phyloP scores from a whole-genome alignment of 2,113 vertebrate species.

The Ceyx melanurus region DNA sequence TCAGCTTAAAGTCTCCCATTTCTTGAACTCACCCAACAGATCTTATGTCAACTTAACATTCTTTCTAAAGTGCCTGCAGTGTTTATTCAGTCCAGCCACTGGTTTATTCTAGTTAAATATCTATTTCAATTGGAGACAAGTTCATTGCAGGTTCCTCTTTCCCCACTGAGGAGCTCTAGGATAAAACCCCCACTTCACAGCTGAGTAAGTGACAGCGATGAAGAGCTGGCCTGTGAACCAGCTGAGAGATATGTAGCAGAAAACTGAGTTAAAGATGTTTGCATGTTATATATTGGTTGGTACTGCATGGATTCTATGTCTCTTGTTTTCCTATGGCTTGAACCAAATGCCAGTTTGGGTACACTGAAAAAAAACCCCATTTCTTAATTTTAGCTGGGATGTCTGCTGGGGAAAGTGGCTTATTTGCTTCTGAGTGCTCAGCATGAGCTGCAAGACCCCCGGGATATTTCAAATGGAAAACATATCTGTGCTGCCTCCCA shows the following conservation, averaged over 20 bases:
- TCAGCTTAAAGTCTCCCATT: not conserved
- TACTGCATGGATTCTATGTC: not conserved
- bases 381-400: not conserved
- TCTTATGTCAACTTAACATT: slow-evolving; percentile 8
- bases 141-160: slow-evolving; percentile 29
- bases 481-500: slow-evolving; percentile 16
- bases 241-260: not conserved
- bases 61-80: slow-evolving; percentile 26
- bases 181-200: not conserved
- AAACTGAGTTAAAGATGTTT: not conserved
- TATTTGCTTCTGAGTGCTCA: slow-evolving; percentile 31
- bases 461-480: slow-evolving; percentile 48
- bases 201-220: not conserved
- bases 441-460: not conserved
- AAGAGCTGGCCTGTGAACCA: not conserved
- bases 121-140: not conserved
- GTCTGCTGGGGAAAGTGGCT: slow-evolving; percentile 39
- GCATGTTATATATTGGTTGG: not conserved
- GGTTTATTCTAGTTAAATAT: slow-evolving; percentile 30
- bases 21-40: slow-evolving; percentile 1
- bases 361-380: not conserved
- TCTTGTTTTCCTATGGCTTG: not conserved
- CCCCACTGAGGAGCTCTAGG: not conserved
- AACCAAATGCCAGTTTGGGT: not conserved
- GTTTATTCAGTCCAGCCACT: slow-evolving; percentile 15